Conservation (phyloP, 2,888 invertebrate species). For the Aporophyla lueneburgensis region DNA sequence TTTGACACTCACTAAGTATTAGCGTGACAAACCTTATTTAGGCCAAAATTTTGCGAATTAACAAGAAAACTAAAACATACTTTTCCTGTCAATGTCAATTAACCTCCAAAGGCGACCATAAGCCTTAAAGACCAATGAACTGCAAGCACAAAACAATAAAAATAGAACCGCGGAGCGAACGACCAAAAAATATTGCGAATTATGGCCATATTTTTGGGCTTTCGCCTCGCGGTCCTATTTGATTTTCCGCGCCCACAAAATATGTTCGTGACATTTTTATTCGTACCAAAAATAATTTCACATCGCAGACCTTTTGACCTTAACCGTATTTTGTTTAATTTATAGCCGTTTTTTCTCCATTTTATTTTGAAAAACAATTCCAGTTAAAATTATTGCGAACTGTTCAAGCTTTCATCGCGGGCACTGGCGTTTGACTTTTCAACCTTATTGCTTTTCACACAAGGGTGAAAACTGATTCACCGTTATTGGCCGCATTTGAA, state of each 20-base stretch:
- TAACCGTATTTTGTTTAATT: constrained; percentile 33
- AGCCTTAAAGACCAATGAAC: constrained; percentile 11
- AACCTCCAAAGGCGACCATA: neutral
- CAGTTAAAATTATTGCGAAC: constrained; percentile 1
- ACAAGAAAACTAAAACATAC: neutral
- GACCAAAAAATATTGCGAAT: constrained; percentile 14
- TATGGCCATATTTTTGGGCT: no score
- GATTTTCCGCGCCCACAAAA: neutral
- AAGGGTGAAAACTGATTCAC: no score
- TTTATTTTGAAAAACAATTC: constrained; percentile 16
- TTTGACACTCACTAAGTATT: neutral
- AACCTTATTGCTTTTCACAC: no score
- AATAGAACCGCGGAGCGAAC: neutral
- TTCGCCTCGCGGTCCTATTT: neutral
- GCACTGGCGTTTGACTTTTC: no score
- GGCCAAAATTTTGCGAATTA: no score
- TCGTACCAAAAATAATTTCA: constrained; percentile 7
- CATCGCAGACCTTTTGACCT: neutral
- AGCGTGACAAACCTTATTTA: neutral
- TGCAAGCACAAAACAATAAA: constrained; percentile 20
- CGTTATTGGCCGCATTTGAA: neutral
- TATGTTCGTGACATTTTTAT: constrained; percentile 45
- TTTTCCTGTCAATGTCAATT: neutral
- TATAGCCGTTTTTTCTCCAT: constrained; percentile 2
- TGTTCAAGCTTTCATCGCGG: neutral